Evolutionary conservation across 2,797 vertebrate species (phyloP), one percentile per base, ranked within the genome.

Genomic region (Phyllotis vaccarum): DNA sequence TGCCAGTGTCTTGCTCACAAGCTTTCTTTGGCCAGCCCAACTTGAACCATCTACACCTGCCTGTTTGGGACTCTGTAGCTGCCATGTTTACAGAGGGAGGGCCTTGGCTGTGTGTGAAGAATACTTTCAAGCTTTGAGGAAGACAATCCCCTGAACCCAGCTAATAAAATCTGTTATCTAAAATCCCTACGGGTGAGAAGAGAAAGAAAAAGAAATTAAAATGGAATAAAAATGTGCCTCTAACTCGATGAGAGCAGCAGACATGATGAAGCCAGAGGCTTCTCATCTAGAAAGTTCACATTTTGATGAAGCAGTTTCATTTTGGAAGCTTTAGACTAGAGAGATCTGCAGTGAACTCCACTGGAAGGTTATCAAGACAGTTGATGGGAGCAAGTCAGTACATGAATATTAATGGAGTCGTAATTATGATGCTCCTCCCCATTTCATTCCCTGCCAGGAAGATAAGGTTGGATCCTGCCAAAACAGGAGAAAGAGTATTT

Each of bases 171-270:
- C 90, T 93, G 94, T 89, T 93, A 93, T 91, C 86, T 96, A 79
- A 95, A 96, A 95, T 97, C 90, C 91, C 94, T 87, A 72, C 96
- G 93, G 86, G 90, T 31, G 13, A 96, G 83, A 91, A 46, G 70
- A 93, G 70, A 96, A 95, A 94, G 74, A 95, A 93, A 96, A 97
- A 91, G 82, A 95, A 96, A 95, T 95, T 94, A 95, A 93, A 96
- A 91, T 74, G 54, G 72, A 93, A 94, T 66, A 82, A 58, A 79
- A 89, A 80, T 7, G 68, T 76, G 66, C 95, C 95, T 95, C 93
- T 79, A 72, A 78, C 54, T 89, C 58, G 24, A 3, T 1, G 43
- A 91, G 87, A 91, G 46, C n/a, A 64, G 52, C n/a, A 58, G 80
- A 86, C 34, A 13, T 17, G 49, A 80, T 21, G 49, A 91, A 96